Base-by-base conservation (phyloP, 2,888 invertebrate genomes). In the Mesorhabditis belari region DNA sequence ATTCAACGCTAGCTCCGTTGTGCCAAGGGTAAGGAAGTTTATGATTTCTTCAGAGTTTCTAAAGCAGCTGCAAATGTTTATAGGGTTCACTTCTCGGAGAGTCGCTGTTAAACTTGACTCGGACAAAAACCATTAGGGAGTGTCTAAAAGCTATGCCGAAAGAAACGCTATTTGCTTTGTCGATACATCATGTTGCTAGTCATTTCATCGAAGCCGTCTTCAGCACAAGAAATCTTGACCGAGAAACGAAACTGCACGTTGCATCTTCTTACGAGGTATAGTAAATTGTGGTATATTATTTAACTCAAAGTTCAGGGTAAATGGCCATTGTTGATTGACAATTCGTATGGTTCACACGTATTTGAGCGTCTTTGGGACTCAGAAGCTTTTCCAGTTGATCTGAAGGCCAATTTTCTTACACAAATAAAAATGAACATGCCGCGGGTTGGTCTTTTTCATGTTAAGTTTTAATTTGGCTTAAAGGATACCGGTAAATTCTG, bases 281-380 rank as follows among this genome's bases (percentile, higher is more conserved):
- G 12, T n/a, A n/a, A n/a, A n/a, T n/a, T 35, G 12, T 35, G n/a
- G 12, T 35, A 35, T 35, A n/a, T n/a, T n/a, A n/a, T n/a, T n/a
- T n/a, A n/a, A n/a, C n/a, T n/a, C n/a, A n/a, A n/a, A n/a, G n/a
- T 35, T 35, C n/a, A 64, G 57, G 50, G 60, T 44, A 58, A 55
- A 6, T 69, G 69, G 66, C 63, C 55, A 21, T 28, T 55, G 5
- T 58, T 71, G 26, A 66, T 69, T 49, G 58, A 60, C 2, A 58
- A 67, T 50, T 63, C 61, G 4, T 67, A 60, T 17, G 67, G 71
- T 52, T 68, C 67, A 49, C 57, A 61, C 24, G 62, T 66, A 21
- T 71, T 69, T 27, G 71, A 71, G 23, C 59, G 58, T n/a, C 60
- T 71, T 49, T 71, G 69, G 69, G 62, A 62, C 52, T 61, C 17